Base-by-base conservation (phyloP, 2,888 invertebrate species). In the Arge pagana region DNA sequence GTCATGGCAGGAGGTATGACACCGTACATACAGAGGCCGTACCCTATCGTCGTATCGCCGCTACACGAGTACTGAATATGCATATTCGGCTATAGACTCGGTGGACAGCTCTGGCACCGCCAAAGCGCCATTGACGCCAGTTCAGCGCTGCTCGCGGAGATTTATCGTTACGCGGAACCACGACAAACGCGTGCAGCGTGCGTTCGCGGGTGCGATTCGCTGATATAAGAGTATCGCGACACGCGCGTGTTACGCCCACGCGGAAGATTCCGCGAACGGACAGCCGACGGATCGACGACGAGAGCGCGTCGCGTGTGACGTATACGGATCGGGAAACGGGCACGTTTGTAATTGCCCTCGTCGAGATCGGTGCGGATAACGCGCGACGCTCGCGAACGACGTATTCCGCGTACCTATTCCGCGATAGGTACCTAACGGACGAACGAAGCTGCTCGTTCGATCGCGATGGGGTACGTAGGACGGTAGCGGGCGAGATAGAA, bases 11-110 rank as follows among this genome's bases (percentile, higher is more conserved):
- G 42, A 28, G 42, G 30, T 19, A 18, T 11, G 28, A 60, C 60
- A 62, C 58, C 60, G 56, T 52, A 55, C 59, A 56, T 51, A 51
- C 45, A 41, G 56, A 43, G 57, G 51, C 43, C 56, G 53, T 54
- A 40, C 55, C 55, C 54, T 69, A 62, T 64, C 62, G 56, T 60
- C 66, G 65, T 71, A 70, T 71, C 71, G 63, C 64, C 62, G 55
- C 60, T 65, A 63, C 68, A 70, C 71, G 67, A 71, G 66, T 68
- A 65, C 70, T 74, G 73, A 73, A 73, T 73, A 73, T 74, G 74
- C 72, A 72, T 73, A 68, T 68, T 67, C 63, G 50, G 51, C 24
- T 28, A 26, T 36, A 39, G 28, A 19, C 11, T 7, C 18, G 19
- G 35, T 35, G n/a, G 35, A 33, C 35, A 33, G 35, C 63, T 62